Percentiles rank a stretch among this genome's conserved stretches.
phyloP scores from a whole-genome alignment of 2,113 vertebrate genomes.

The Albula glossodonta region DNA sequence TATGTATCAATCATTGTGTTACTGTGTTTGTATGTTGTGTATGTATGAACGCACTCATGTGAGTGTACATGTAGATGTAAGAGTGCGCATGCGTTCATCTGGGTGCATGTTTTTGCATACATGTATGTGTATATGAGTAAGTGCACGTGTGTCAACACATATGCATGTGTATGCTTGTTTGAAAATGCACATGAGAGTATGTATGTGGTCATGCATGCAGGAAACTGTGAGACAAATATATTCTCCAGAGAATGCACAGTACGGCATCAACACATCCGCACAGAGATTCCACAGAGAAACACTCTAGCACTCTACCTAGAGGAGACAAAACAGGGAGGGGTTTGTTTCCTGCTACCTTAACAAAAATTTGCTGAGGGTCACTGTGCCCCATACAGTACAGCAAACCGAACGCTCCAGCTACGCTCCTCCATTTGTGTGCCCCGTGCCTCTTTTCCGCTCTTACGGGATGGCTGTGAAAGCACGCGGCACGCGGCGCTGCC shows the following conservation, averaged over 20 bases:
- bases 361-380: background rate
- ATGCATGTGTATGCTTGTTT: background rate
- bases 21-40: no score
- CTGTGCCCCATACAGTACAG: background rate
- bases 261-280: background rate
- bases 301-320: background rate
- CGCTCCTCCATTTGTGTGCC: background rate
- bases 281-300: background rate
- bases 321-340: no score
- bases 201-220: background rate
- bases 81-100: background rate
- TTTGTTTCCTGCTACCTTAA: background rate
- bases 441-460: background rate
- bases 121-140: conserved; percentile 6
- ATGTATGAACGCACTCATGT: no score
- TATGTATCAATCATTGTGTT: no score
- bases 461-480: background rate
- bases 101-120: background rate
- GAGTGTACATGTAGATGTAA: background rate
- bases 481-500: background rate
- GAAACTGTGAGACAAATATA: background rate
- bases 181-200: no score
- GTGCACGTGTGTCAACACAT: no score
- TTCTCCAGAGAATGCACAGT: background rate
- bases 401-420: background rate